Base-by-base conservation (phyloP, 2,113 vertebrate genomes). In the Anguilla rostrata region DNA sequence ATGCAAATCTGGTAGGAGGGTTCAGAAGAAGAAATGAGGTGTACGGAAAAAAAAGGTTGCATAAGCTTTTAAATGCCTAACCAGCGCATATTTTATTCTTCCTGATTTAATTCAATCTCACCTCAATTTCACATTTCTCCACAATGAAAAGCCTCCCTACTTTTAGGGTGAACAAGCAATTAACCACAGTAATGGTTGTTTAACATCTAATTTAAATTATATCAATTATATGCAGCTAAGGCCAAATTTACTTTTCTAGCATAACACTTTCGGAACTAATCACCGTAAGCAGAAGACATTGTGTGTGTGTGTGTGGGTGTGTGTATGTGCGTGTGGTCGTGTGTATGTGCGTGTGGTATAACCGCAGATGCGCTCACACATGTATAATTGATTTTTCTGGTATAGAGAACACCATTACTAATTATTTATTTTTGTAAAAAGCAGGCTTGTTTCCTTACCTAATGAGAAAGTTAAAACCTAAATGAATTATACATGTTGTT, bases 191-290 rank as follows among this genome's bases (percentile, higher is more conserved):
- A 94, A 95, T 95, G 94, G 93, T 95, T 96, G 95, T 95, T 96
- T 95, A 96, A 96, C 95, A 95, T 95, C 94, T 94, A 95, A 96
- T 95, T 95, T 94, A 95, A 95, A 95, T 95, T 95, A 93, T 94
- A 95, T 95, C 90, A 91, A 91, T 90, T 90, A 92, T 87, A 90
- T 83, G 87, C 90, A 91, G 92, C 91, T 91, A 91, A 85, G 81
- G 90, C 86, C 87, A 83, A 84, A 89, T 92, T 94, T 92, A 93
- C 93, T 93, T 93, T 92, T 90, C 93, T 88, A 81, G 90, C 92
- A 93, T 89, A 91, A 93, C 85, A 91, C 90, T 86, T 89, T 90
- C 84, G 90, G 94, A 95, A 90, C 88, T 93, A 94, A 94, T 94
- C 93, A 92, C 89, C 87, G 89, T 86, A 87, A 91, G 90, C 89